These are phyloP conservation scores for Podarcis lilfordi DNA, from an alignment of 2,797 vertebrate species.

Conservation along the genomic window DNA sequence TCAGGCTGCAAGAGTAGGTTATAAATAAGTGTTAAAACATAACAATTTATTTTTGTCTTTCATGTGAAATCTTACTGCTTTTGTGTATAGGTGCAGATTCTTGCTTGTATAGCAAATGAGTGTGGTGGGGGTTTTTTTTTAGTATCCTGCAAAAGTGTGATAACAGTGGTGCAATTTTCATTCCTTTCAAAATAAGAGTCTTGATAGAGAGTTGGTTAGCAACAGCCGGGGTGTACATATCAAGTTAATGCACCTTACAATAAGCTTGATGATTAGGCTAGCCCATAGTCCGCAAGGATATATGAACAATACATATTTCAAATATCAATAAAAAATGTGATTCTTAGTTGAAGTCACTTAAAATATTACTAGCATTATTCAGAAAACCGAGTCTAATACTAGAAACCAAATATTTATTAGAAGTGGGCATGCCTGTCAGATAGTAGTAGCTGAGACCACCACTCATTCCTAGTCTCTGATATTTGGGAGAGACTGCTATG, in stretches of 20 bases:
- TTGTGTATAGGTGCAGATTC: not conserved
- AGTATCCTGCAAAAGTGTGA: not conserved
- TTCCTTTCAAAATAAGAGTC: not conserved
- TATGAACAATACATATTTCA: not conserved
- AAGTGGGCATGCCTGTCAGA: too few relatives aligned
- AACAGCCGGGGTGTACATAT: not conserved
- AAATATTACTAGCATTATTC: too few relatives aligned
- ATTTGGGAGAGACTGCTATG: not conserved
- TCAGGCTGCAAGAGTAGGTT: not conserved
- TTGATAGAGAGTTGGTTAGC: not conserved
- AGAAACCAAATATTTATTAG: not conserved
- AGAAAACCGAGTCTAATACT: not conserved
- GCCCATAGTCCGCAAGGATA: not conserved
- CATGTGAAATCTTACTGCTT: not conserved
- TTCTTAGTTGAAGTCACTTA: not conserved
- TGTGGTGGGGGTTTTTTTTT: not conserved
- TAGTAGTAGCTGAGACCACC: not conserved
- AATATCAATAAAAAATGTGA: not conserved
- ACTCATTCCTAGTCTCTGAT: not conserved
- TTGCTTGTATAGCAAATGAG: not conserved
- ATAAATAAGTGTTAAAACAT: not conserved
- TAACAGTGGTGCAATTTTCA: constrained; percentile 4
- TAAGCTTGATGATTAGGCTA: not conserved
- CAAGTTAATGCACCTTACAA: not conserved
- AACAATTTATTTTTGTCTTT: constrained; percentile 1